These are phyloP conservation scores for Etheostoma spectabile DNA, from an alignment of 2,113 vertebrate genomes.

Conservation along the genomic window DNA sequence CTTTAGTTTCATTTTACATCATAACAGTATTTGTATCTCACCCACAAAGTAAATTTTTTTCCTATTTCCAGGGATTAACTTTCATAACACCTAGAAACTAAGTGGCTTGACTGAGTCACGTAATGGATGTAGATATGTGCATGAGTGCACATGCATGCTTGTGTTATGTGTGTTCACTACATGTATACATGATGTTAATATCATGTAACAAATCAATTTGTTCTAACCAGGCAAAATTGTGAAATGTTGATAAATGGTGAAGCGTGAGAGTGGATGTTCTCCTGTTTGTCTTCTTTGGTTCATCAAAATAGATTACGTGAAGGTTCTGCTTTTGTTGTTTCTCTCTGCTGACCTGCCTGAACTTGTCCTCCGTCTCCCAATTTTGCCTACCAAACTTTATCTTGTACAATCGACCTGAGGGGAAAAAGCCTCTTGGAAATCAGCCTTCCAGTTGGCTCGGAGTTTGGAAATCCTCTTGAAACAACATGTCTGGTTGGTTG, in stretches of 20 bases:
- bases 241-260: neutral
- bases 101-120: slow-evolving; percentile 50
- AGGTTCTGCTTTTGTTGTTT: slow-evolving; percentile 21
- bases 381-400: slow-evolving; percentile 17
- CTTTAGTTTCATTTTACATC: slow-evolving; percentile 66
- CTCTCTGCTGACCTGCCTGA: slow-evolving; percentile 2
- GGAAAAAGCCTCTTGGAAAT: slow-evolving; percentile 1
- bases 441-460: slow-evolving; percentile 13
- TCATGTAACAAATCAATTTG: slow-evolving; percentile 24
- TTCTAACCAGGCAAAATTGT: slow-evolving; percentile 3
- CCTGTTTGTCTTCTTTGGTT: slow-evolving; percentile 12
- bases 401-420: neutral
- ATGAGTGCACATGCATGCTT: slow-evolving; percentile 31
- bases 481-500: slow-evolving; percentile 13
- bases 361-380: neutral
- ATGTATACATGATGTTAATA: slow-evolving; percentile 14
- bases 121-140: slow-evolving; percentile 21
- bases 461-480: slow-evolving; percentile 12
- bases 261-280: neutral
- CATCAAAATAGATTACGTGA: slow-evolving; percentile 11
- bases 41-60: slow-evolving; percentile 58
- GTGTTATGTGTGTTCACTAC: slow-evolving; percentile 34
- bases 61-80: slow-evolving; percentile 66
- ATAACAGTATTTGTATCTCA: slow-evolving; percentile 57
- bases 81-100: slow-evolving; percentile 59